Evolutionary conservation across 2,888 invertebrate genomes (phyloP).

Genomic region (Frankliniella intonsa): DNA sequence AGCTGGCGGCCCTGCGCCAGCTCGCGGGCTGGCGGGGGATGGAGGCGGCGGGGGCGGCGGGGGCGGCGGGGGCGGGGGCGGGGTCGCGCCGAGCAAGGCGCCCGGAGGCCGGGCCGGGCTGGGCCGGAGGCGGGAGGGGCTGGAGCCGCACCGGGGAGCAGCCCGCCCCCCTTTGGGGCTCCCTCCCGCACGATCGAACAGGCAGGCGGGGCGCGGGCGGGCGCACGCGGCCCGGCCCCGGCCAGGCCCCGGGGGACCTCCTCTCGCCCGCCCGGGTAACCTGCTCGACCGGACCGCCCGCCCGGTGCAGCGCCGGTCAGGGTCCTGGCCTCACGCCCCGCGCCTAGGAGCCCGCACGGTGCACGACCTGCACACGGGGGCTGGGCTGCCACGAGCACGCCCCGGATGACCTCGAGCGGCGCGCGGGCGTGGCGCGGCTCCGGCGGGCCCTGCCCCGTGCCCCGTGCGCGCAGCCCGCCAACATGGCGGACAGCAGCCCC

Average conservation of each 20-base stretch:
- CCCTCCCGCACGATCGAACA: neutral
- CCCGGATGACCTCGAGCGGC: neutral
- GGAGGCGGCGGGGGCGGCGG: neutral
- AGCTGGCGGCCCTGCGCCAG: neutral
- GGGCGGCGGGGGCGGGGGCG: neutral
- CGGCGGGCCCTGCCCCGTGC: too few species aligned
- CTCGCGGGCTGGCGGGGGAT: neutral
- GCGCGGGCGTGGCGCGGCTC: neutral
- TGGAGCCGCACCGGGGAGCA: neutral
- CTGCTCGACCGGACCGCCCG: too few species aligned
- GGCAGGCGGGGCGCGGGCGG: neutral
- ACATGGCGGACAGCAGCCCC: neutral
- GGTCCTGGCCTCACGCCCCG: too few species aligned
- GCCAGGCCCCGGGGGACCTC: neutral
- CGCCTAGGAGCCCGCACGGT: too few species aligned
- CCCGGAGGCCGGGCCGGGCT: too few species aligned
- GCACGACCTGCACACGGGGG: too few species aligned
- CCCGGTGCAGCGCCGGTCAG: too few species aligned
- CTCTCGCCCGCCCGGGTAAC: too few species aligned
- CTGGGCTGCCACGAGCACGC: too few species aligned
- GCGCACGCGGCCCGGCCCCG: neutral
- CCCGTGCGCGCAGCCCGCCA: neutral
- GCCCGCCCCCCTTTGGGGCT: neutral
- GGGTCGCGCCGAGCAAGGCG: too few species aligned
- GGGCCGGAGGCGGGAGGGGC: neutral